Evolutionary conservation across 2,888 invertebrate species (phyloP), one percentile per base, ranked within the genome.

Genomic region (Bombylius major): DNA sequence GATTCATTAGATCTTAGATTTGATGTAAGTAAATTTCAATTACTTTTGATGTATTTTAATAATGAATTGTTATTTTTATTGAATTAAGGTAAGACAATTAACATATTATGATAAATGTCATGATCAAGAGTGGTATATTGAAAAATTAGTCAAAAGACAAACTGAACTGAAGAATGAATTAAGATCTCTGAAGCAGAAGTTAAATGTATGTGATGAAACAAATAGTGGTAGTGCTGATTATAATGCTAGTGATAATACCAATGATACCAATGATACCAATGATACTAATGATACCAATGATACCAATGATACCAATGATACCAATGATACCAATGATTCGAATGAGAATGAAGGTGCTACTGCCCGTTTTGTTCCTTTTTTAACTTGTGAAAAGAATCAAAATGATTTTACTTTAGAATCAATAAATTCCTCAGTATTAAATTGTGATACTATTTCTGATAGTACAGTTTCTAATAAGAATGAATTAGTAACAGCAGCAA

Each of bases 31-130:
- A 31, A 31, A 11, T 33, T 44, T 13, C 0, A 23, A n/a, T n/a
- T n/a, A n/a, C 12, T 1, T 5, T 13, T 34, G 33, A 5, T 5
- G 44, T 4, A 44, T 44, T 44, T 4, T 13, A 44, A 44, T 39
- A 5, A n/a, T 31, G 36, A 47, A 50, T 56, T 57, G 53, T 61
- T 58, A 31, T 86, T 87, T 67, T 92, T 92, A 75, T 33, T 8
- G 13, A 44, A 50, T 50, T 8, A 89, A 92, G 79, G 94, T 95
- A 33, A 82, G 95, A 42, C 89, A 94, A 39, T 93, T 94, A 6
- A 94, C 93, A 50, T 95, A 91, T 76, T 93, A 88, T 73, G 94
- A 95, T 73, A 86, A 91, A 56, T 92, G 92, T 70, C 82, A 93
- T 60, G 95, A 95, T 75, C 92, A 92, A 69, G 89, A 92, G 70